These are phyloP conservation scores for Psilopsiagon aymara DNA, from an alignment of 2,113 vertebrate genomes.

Conservation along the genomic window DNA sequence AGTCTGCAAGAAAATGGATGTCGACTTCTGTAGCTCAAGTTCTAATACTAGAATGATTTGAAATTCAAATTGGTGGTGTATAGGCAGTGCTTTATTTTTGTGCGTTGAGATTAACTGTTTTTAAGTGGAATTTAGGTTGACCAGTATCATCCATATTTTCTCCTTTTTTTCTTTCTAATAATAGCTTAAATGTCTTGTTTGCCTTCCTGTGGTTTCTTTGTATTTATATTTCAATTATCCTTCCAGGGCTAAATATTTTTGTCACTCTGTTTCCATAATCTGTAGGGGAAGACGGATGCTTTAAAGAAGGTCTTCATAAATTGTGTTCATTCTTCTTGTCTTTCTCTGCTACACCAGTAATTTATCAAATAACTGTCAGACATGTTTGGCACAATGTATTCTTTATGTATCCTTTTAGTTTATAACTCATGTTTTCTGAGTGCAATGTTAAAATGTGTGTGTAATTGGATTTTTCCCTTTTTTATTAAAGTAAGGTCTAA, in stretches of 20 bases:
- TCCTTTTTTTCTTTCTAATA: not conserved
- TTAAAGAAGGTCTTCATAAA: constrained; percentile 26
- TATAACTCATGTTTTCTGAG: not conserved
- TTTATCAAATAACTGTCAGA: not conserved
- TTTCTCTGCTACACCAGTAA: not conserved
- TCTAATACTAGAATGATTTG: not conserved
- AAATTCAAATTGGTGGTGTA: not conserved
- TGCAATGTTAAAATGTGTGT: not conserved
- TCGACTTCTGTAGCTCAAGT: not conserved
- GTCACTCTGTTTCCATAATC: not conserved
- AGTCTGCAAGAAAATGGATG: not conserved
- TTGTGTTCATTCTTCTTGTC: not conserved
- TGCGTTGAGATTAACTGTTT: not conserved
- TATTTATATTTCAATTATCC: not conserved
- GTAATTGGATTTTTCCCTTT: not conserved
- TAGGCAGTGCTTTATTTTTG: not conserved
- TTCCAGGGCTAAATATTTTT: not conserved
- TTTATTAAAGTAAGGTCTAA: not conserved
- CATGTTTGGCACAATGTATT: not conserved
- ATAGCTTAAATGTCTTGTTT: not conserved
- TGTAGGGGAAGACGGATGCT: not conserved
- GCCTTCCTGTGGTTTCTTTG: not conserved
- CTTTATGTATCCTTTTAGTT: not conserved
- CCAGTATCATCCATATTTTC: not conserved
- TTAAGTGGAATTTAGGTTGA: not conserved